These are phyloP conservation scores for Carollia perspicillata DNA, from an alignment of 2,113 vertebrate species.

Conservation along the genomic window DNA sequence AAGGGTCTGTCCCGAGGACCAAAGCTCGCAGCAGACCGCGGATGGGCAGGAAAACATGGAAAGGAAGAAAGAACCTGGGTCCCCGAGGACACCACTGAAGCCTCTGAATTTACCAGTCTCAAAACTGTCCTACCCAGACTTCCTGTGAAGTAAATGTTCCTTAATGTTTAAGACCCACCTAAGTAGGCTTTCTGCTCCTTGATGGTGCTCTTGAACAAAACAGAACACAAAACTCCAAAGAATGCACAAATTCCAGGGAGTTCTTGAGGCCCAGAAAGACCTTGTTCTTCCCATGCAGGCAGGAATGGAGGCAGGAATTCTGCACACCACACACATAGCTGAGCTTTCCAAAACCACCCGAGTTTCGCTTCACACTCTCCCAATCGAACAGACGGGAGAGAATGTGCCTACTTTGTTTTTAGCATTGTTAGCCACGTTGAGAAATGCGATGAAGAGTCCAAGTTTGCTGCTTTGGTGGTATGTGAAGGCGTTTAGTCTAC, in stretches of 20 bases:
- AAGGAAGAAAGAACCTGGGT: not conserved
- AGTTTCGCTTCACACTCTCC: not conserved
- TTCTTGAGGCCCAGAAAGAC: constrained; percentile 9
- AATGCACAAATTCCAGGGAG: constrained; percentile 50
- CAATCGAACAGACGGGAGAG: not conserved
- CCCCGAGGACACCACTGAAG: not conserved
- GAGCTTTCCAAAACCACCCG: not conserved
- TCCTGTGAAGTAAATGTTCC: not conserved
- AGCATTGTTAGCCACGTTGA: not conserved
- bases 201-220: constrained; percentile 3
- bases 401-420: not conserved
- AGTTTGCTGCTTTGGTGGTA: not conserved
- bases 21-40: not conserved
- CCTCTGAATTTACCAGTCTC: not conserved
- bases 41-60: not conserved
- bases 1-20: not conserved
- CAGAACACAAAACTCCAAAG: constrained; percentile 28
- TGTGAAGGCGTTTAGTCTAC: not conserved
- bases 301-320: constrained; percentile 65
- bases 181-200: not conserved
- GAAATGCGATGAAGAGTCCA: not conserved
- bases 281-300: constrained; percentile 30
- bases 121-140: not conserved
- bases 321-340: constrained; percentile 29
- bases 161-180: not conserved